Percentiles rank a stretch among this genome's conserved stretches.
These are phyloP conservation scores for Scolopax bukidnonensis DNA, from an alignment of 2,797 vertebrate genomes.

Conservation along the genomic window DNA sequence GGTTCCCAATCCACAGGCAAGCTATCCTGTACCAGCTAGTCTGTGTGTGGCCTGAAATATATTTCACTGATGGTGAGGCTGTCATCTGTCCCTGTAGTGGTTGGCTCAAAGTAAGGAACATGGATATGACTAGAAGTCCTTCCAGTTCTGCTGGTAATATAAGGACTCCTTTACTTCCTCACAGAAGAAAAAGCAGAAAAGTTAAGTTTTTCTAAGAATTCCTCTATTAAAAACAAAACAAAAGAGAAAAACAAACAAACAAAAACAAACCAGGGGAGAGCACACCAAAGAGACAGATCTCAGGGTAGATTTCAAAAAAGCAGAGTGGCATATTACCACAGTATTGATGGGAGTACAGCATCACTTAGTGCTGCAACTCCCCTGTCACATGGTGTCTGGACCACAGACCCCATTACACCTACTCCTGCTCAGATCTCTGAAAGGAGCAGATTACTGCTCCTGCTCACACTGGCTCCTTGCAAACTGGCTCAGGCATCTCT, in stretches of 20 bases:
- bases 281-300: neutral
- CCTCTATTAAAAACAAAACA: neutral
- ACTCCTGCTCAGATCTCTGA: neutral
- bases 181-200: neutral
- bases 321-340: neutral
- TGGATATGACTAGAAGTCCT: neutral
- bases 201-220: neutral
- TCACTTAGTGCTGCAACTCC: fast-evolving
- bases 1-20: neutral
- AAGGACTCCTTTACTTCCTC: neutral
- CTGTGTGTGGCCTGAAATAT: neutral
- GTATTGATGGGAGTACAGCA: neutral
- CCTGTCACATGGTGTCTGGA: neutral
- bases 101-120: neutral
- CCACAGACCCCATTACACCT: neutral
- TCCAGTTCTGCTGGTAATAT: neutral
- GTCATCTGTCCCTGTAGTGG: neutral
- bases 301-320: neutral
- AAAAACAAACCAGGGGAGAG: neutral
- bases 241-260: no score
- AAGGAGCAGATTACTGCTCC: neutral
- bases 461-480: neutral
- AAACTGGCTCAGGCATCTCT: neutral
- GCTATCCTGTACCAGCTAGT: neutral
- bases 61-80: neutral